These are phyloP conservation scores for Enteromius fasciolatus DNA, from an alignment of 2,797 vertebrate species.

Conservation along the genomic window DNA sequence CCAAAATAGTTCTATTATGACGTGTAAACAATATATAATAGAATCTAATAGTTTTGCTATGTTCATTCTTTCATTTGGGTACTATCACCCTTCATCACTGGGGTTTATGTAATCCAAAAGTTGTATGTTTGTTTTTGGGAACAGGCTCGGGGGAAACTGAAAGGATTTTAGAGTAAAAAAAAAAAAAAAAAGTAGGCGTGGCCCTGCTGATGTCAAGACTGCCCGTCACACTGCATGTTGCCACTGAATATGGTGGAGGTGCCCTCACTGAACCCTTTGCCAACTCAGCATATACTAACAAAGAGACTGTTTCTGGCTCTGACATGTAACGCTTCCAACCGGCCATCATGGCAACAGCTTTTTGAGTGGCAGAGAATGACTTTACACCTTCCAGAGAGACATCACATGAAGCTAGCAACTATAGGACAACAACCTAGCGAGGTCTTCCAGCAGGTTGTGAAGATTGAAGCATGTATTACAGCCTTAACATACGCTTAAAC, in stretches of 20 bases:
- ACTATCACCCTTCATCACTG: background rate
- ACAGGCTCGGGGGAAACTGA: background rate
- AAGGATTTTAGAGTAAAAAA: slow-evolving; percentile 28
- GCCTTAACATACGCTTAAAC: slow-evolving; percentile 49
- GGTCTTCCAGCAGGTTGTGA: slow-evolving; percentile 48
- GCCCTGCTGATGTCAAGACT: slow-evolving; percentile 61
- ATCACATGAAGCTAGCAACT: slow-evolving; percentile 38
- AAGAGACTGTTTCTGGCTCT: slow-evolving; percentile 51
- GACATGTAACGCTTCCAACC: slow-evolving; percentile 25
- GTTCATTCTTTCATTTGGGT: slow-evolving; percentile 13
- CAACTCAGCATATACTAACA: slow-evolving; percentile 50
- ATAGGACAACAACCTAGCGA: slow-evolving; percentile 37
- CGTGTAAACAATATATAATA: slow-evolving; percentile 1
- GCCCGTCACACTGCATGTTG: slow-evolving; percentile 62
- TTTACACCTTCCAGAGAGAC: slow-evolving; percentile 36
- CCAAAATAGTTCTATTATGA: background rate
- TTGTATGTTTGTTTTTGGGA: slow-evolving; percentile 25
- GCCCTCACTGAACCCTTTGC: slow-evolving; percentile 47
- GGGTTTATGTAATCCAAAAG: slow-evolving; percentile 7
- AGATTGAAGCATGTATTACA: slow-evolving; percentile 52
- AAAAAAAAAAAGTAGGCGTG: slow-evolving; percentile 24
- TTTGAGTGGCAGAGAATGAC: slow-evolving; percentile 52
- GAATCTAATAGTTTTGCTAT: background rate
- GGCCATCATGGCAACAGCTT: slow-evolving; percentile 36
- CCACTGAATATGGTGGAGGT: slow-evolving; percentile 34